These are phyloP conservation scores for Oplegnathus fasciatus DNA, from an alignment of 2,113 vertebrate species.

Conservation along the genomic window DNA sequence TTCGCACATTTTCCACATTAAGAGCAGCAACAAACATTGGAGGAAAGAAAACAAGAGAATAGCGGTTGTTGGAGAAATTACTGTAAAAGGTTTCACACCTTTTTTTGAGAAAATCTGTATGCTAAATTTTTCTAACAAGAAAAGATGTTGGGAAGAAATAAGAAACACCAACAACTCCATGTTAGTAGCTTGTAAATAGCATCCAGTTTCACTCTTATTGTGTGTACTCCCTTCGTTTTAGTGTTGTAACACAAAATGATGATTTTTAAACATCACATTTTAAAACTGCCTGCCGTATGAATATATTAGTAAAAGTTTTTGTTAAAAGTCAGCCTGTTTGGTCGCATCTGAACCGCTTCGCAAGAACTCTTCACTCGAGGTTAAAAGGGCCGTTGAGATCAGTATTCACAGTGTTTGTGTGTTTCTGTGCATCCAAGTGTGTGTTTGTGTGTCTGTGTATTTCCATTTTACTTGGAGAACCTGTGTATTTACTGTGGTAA, in stretches of 20 bases:
- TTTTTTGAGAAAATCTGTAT: background rate
- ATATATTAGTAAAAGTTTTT: background rate
- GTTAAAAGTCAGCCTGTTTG: background rate
- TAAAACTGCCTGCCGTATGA: background rate
- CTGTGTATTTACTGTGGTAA: conserved; percentile 66
- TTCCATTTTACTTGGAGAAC: conserved; percentile 76
- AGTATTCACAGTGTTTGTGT: conserved; percentile 27
- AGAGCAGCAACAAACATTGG: background rate
- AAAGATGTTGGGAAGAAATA: background rate
- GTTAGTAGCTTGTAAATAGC: background rate
- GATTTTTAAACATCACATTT: background rate
- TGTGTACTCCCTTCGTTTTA: background rate
- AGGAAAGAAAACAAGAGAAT: background rate
- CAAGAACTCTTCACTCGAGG: conserved; percentile 18
- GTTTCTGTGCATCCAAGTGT: background rate
- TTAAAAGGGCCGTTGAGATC: conserved; percentile 40
- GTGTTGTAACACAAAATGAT: background rate
- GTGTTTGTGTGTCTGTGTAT: conserved; percentile 29
- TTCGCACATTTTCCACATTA: background rate
- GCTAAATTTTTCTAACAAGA: background rate
- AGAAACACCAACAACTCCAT: background rate
- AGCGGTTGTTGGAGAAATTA: background rate
- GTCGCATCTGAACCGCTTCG: background rate
- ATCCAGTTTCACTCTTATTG: background rate
- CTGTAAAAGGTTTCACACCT: background rate